phyloP scores from a whole-genome alignment of 2,113 vertebrate genomes.

The Gasterosteus aculeatus region DNA sequence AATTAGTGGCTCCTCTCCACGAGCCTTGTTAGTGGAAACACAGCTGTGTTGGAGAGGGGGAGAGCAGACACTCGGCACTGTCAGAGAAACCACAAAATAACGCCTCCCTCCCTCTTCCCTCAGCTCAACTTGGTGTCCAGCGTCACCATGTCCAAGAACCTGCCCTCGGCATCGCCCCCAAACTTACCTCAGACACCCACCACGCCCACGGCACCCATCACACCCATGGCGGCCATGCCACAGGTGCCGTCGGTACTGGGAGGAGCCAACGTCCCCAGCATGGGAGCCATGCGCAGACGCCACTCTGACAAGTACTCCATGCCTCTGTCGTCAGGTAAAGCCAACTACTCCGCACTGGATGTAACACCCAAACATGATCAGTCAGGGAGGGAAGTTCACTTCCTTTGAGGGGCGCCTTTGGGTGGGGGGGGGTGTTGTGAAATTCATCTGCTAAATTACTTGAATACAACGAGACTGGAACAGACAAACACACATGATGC shows the following conservation, averaged over 20 bases:
- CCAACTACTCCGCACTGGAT: conserved; percentile 65
- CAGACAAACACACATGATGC: background rate
- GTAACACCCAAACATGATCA: background rate
- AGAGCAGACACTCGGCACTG: conserved; percentile 88
- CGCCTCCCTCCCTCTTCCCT: conserved; percentile 56
- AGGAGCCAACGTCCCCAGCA: conserved; percentile 95
- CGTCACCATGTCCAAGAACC: conserved; percentile 99
- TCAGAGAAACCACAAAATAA: conserved; percentile 88
- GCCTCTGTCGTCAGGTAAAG: conserved; percentile 97
- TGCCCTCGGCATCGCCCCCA: conserved; percentile 95
- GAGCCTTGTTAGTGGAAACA: conserved; percentile 95
- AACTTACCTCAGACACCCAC: conserved; percentile 99
- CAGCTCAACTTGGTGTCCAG: conserved; percentile 99
- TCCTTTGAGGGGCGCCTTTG: background rate
- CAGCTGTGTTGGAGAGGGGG: conserved; percentile 89
- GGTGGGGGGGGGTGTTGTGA: background rate
- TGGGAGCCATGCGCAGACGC: conserved; percentile 98
- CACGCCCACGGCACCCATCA: conserved; percentile 97
- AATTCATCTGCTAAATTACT: background rate
- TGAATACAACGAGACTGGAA: conserved; percentile 11
- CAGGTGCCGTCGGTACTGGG: conserved; percentile 98
- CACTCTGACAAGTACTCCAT: conserved; percentile 99
- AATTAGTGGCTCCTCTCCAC: conserved; percentile 96
- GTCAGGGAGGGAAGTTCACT: background rate
- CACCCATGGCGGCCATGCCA: conserved; percentile 97